Evolutionary conservation across 2,113 vertebrate genomes (phyloP), one percentile per base, ranked within the genome.

Genomic region (Campylomormyrus numenius): DNA sequence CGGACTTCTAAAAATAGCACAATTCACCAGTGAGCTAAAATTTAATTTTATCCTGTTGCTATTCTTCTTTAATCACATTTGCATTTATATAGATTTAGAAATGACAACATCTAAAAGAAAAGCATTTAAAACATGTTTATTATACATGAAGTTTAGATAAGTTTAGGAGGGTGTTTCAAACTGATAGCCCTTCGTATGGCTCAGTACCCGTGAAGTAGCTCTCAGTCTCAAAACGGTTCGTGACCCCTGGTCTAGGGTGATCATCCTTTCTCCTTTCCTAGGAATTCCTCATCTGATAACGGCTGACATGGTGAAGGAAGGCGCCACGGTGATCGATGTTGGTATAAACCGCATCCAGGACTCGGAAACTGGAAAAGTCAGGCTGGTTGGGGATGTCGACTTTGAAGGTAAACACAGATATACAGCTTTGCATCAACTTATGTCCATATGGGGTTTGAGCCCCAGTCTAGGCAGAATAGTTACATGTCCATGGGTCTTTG

Each of bases 301-400:
- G 0, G 92, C 95, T 88, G 98, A 98, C 87, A 98, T 99, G 98
- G 95, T 99, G 85, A 99, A 98, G 94, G 96, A 97, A 91, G 97
- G 97, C 3, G 97, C 97, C 21, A 94, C 96, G 19, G 96, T 99
- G 52, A 98, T 99, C 77, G 98, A 99, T 0, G 96, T 99, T 13
- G 98, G 98, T 15, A 98, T 99, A 93, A 98, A 98, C 94, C 97
- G 96, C 15, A 91, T 98, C 91, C 93, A 92, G 0, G 97, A 98
- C 90, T 96, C 95, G 2, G 90, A 95, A 27, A 97, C 97, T 1
- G 96, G 97, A 58, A 98, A 96, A 93, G 93, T 95, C 24, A 95
- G 95, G 49, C 95, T 99, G 91, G 95, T 96, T 49, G 98, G 98
- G 52, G 98, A 99, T 66, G 98, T 98, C 92, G 98, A 99, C 94